These are phyloP conservation scores for Brassicogethes aeneus DNA, from an alignment of 2,888 invertebrate species.

Conservation along the genomic window DNA sequence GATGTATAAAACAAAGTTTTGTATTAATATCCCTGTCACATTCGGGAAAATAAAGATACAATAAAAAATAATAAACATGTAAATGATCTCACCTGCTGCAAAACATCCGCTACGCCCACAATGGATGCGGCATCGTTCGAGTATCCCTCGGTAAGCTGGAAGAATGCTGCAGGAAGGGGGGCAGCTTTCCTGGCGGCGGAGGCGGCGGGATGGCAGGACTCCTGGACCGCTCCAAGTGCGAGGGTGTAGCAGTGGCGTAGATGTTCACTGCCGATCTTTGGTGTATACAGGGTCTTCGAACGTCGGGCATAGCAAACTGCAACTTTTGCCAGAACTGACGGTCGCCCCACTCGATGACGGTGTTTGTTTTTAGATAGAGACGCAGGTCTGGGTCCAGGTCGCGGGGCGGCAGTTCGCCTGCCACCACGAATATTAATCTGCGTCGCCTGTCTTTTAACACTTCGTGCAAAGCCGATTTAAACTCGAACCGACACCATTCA, in stretches of 20 bases:
- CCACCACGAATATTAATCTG: conserved; percentile 80
- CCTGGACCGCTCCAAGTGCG: conserved; percentile 43
- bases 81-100: conserved; percentile 37
- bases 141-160: conserved; percentile 43
- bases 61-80: no score
- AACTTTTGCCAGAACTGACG: conserved; percentile 96
- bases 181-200: conserved; percentile 50
- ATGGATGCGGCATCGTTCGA: conserved; percentile 54
- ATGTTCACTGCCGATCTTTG: conserved; percentile 62
- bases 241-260: conserved; percentile 53
- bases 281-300: conserved; percentile 53
- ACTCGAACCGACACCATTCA: conserved; percentile 93
- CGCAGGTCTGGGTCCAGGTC: conserved; percentile 87
- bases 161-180: conserved; percentile 46
- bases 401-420: conserved; percentile 81
- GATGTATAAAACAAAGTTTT: no score
- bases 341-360: conserved; percentile 89
- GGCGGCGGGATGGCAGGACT: conserved; percentile 55
- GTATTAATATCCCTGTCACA: no score
- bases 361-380: conserved; percentile 82
- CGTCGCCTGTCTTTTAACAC: conserved; percentile 79
- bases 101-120: conserved; percentile 73
- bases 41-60: no score
- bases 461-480: conserved; percentile 87
- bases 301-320: conserved; percentile 82